phyloP scores from a whole-genome alignment of 2,888 invertebrate species.

The Artemia sp. region DNA sequence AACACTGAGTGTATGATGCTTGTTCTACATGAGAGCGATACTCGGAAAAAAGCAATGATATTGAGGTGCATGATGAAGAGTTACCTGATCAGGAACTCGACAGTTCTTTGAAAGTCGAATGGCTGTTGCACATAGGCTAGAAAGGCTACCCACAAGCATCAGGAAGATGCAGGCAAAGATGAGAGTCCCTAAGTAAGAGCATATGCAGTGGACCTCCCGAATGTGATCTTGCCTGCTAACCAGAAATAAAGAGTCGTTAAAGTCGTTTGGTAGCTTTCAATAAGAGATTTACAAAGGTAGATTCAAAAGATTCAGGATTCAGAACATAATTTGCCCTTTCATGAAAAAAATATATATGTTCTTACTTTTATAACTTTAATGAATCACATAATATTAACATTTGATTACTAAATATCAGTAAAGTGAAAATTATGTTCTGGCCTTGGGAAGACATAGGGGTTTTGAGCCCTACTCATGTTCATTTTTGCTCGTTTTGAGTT shows the following conservation, averaged over 20 bases:
- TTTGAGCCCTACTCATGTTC: too few species aligned
- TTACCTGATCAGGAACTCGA: too few species aligned
- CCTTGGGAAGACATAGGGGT: too few species aligned
- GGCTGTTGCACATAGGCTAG: neutral
- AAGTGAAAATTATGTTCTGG: too few species aligned
- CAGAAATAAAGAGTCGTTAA: neutral
- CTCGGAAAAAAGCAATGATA: neutral
- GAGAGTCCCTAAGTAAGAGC: neutral
- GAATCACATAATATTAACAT: too few species aligned
- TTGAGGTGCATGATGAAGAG: neutral
- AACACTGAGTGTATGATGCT: neutral
- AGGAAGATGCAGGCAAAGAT: neutral
- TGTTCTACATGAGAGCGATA: neutral
- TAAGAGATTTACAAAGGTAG: neutral
- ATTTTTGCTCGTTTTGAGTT: too few species aligned
- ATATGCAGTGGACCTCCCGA: neutral
- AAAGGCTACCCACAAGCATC: neutral
- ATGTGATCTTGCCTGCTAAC: neutral
- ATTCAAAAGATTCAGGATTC: constrained; percentile 5
- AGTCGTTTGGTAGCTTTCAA: neutral
- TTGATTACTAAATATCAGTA: too few species aligned
- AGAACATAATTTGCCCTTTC: too few species aligned
- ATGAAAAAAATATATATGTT: too few species aligned
- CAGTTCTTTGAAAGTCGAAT: neutral
- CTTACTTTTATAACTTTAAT: too few species aligned